Conservation (phyloP, 2,797 vertebrate species). For the Choloepus didactylus region DNA sequence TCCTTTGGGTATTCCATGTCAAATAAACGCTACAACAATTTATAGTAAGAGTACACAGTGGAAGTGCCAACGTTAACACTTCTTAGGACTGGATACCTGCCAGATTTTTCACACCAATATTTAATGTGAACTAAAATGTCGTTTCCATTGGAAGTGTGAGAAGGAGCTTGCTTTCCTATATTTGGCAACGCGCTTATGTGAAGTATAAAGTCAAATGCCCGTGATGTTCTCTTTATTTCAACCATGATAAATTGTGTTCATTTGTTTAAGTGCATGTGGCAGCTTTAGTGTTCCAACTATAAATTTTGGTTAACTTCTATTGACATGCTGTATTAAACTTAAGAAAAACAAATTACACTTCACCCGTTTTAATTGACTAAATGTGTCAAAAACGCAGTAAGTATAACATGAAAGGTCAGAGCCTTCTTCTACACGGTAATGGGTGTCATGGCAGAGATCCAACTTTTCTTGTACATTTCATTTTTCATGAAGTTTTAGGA, state of each 20-base stretch:
- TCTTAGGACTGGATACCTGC: constrained; percentile 92
- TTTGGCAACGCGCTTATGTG: constrained; percentile 92
- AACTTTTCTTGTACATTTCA: constrained; percentile 89
- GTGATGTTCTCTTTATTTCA: constrained; percentile 91
- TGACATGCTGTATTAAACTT: constrained; percentile 93
- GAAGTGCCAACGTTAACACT: constrained; percentile 96
- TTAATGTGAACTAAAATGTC: constrained; percentile 93
- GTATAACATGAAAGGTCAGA: constrained; percentile 90
- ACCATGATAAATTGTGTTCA: constrained; percentile 92
- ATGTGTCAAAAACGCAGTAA: constrained; percentile 93
- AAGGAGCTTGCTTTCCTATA: constrained; percentile 94
- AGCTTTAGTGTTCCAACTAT: constrained; percentile 94
- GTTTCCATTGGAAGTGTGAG: constrained; percentile 93
- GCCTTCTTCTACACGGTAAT: constrained; percentile 91
- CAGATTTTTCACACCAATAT: constrained; percentile 94
- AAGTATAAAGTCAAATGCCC: constrained; percentile 90
- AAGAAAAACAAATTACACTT: constrained; percentile 94
- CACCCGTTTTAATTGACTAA: constrained; percentile 92
- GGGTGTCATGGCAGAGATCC: constrained; percentile 93
- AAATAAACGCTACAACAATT: constrained; percentile 96
- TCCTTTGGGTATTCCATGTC: constrained; percentile 93
- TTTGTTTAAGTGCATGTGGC: constrained; percentile 94
- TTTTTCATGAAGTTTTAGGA: constrained; percentile 90
- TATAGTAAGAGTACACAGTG: constrained; percentile 94
- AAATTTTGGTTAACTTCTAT: constrained; percentile 93